Evolutionary conservation across 2,113 vertebrate species (phyloP).

Genomic region (Hippopotamus amphibius): DNA sequence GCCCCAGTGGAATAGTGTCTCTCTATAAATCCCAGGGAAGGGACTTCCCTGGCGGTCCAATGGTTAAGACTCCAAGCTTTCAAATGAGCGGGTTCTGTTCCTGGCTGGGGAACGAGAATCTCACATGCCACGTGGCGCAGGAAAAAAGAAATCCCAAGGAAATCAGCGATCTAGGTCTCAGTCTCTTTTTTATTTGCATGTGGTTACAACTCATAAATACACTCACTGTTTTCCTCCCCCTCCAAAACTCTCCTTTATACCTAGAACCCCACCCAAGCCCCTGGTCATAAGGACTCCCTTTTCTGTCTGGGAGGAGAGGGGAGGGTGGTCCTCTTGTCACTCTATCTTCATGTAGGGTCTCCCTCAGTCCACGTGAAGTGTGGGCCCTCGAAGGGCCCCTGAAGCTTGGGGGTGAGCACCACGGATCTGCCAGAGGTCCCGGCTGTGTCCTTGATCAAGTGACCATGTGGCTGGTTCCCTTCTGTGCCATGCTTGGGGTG

Average conservation of each 20-base stretch:
- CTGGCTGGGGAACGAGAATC: too few species aligned
- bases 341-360: background rate
- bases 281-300: background rate
- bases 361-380: background rate
- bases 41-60: too few species aligned
- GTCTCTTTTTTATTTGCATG: constrained; percentile 74
- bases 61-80: too few species aligned
- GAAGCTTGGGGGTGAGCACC: constrained; percentile 47
- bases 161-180: constrained; percentile 8
- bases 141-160: background rate
- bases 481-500: background rate
- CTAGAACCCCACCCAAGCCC: background rate
- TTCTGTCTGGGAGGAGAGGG: background rate
- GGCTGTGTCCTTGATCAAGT: background rate
- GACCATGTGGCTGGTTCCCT: background rate
- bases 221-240: constrained; percentile 18
- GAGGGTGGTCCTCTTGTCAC: background rate
- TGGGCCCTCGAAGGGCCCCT: background rate
- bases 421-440: background rate
- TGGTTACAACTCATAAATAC: constrained; percentile 81
- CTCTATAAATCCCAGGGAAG: constrained; percentile 25
- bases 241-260: background rate
- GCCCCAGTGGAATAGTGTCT: background rate
- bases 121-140: too few species aligned
- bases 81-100: too few species aligned